Percentiles rank a stretch among this genome's conserved stretches.
Conservation (phyloP, 2,888 invertebrate genomes). For the Dicycla oo region DNA sequence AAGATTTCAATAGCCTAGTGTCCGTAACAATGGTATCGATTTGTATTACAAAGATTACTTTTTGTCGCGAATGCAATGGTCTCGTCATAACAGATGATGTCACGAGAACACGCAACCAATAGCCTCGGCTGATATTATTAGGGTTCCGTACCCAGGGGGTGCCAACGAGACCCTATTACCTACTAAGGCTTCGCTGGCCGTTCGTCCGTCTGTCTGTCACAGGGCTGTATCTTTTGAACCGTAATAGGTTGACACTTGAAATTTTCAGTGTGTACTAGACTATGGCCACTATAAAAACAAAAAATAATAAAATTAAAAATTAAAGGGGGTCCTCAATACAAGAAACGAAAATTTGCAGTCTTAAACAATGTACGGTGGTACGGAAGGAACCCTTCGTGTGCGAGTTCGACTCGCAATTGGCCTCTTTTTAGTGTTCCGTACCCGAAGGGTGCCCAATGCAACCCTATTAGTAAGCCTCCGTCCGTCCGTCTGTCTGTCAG, state of each 20-base stretch:
- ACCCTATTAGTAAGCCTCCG: too few species aligned
- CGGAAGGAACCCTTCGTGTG: not conserved
- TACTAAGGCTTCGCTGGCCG: not conserved
- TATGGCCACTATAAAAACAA: not conserved
- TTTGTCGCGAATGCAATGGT: slow-evolving; percentile 48
- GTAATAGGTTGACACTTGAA: not conserved
- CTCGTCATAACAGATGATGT: slow-evolving; percentile 56
- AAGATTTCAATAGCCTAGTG: slow-evolving; percentile 28
- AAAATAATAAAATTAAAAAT: too few species aligned
- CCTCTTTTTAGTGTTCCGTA: too few species aligned
- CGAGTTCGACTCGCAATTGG: not conserved
- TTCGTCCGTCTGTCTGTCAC: not conserved
- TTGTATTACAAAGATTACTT: slow-evolving; percentile 49
- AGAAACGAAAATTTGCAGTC: too few species aligned
- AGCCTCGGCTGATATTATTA: slow-evolving; percentile 29
- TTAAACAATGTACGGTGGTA: not conserved
- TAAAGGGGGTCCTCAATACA: too few species aligned
- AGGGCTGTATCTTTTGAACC: not conserved
- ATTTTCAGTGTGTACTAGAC: not conserved
- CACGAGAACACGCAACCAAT: slow-evolving; percentile 44
- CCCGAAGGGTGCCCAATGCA: too few species aligned
- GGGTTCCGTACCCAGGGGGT: not conserved
- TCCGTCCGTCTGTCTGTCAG: too few species aligned
- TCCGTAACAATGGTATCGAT: slow-evolving; percentile 33
- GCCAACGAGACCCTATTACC: not conserved